Percentiles rank a stretch among this genome's conserved stretches.
phyloP scores from a whole-genome alignment of 2,888 invertebrate genomes.

The Camptogramma bilineatum region DNA sequence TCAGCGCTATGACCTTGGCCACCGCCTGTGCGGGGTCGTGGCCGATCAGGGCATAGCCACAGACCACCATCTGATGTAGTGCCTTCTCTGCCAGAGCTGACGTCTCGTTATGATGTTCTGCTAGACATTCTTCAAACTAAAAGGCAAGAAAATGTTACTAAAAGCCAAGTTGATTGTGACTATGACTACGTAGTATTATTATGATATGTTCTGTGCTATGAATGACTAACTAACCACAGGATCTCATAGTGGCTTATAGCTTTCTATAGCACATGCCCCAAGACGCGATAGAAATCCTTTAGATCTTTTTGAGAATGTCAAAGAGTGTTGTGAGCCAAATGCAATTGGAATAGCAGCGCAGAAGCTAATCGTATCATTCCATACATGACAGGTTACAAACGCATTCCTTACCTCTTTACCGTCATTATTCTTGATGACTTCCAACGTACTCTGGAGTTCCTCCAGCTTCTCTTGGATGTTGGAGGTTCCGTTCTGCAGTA shows the following conservation, averaged over 20 bases:
- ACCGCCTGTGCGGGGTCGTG: conserved; percentile 76
- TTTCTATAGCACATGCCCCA: no score
- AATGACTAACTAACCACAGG: no score
- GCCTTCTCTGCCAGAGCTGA: conserved; percentile 73
- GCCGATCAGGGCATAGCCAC: conserved; percentile 78
- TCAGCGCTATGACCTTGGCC: conserved; percentile 63
- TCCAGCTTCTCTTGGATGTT: conserved; percentile 70
- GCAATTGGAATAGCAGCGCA: no score
- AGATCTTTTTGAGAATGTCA: no score
- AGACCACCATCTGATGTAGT: conserved; percentile 79
- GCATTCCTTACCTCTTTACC: conserved; percentile 66
- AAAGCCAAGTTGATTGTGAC: no score
- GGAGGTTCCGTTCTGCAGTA: conserved; percentile 74
- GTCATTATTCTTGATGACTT: conserved; percentile 56
- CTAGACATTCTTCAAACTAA: conserved; percentile 66
- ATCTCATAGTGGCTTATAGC: no score
- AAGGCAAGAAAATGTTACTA: conserved; percentile 1
- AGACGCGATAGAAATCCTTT: no score
- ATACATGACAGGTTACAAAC: no score
- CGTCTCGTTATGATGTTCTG: conserved; percentile 64
- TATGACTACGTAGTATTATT: no score
- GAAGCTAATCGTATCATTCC: no score
- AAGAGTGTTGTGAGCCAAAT: no score
- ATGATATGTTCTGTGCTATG: no score
- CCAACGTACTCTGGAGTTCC: conserved; percentile 62